Evolutionary conservation across 2,113 vertebrate species (phyloP), one percentile per base, ranked within the genome.

Genomic region (Apistogramma diplotaenia): DNA sequence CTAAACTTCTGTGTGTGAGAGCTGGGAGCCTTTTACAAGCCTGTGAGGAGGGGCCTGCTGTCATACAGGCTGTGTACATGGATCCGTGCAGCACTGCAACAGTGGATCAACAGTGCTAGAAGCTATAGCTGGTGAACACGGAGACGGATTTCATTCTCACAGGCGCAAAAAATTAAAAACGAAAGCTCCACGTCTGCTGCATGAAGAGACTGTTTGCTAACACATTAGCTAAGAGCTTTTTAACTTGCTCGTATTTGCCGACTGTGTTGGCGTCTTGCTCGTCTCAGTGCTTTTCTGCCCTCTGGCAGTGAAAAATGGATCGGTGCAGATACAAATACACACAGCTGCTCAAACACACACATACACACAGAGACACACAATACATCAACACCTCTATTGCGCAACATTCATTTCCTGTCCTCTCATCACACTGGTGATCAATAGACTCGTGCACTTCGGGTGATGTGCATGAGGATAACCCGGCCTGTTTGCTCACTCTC

Each of bases 351-450:
- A 25, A 23, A 59, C 67, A 74, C 49, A 35, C 76, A 58, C 9
- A 19, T 5, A 5, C 40, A 18, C 15, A 46, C 60, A 43, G 13
- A 56, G 33, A 60, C 23, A 0, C 54, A 43, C 21, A 27, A 43
- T 25, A 35, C 49, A 65, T 33, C 51, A 73, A 53, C 57, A 31
- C 49, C 27, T 23, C 61, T 71, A 43, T 67, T 49, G 76, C 25
- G 35, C 70, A 74, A 81, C 59, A 56, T 90, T 91, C 27, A 90
- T 91, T 88, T 93, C 86, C 87, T 87, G 81, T 76, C 53, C 56
- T 73, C 83, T 11, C 78, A 78, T 75, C 84, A 53, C 51, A 2
- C 27, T 1, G 37, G 15, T 54, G 84, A 92, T 90, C 89, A 81
- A 84, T 89, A 82, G 74, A 27, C 40, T 57, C 74, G 56, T 74